Conservation (phyloP, 2,113 vertebrate species). For the Petaurus breviceps region DNA sequence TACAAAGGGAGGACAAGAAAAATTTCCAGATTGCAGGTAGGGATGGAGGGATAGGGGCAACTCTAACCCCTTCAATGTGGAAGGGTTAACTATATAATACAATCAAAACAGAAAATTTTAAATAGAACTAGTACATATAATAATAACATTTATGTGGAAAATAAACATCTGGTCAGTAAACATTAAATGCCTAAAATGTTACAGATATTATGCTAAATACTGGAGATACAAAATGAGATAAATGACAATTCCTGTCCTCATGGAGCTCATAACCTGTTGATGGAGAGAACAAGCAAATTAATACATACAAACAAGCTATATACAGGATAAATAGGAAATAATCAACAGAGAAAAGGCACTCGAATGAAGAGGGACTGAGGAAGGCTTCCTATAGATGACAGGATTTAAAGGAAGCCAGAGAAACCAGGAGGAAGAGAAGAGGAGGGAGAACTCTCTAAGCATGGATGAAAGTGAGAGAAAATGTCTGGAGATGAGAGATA, state of each 20-base stretch:
- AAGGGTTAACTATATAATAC: not conserved
- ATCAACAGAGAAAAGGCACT: not conserved
- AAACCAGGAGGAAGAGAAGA: not conserved
- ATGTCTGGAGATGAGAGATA: not conserved
- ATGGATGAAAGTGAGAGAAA: not conserved
- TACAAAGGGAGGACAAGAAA: no score
- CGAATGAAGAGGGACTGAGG: not conserved
- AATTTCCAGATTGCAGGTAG: no score
- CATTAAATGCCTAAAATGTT: not conserved
- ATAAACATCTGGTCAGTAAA: not conserved
- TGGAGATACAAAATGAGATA: not conserved
- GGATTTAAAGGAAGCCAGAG: not conserved
- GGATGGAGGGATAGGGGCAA: no score
- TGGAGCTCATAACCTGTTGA: not conserved
- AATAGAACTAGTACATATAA: not conserved
- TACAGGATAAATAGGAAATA: not conserved
- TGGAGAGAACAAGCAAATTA: not conserved
- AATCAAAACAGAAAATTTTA: not conserved
- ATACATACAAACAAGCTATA: not conserved
- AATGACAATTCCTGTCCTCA: not conserved
- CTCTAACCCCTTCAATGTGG: no score
- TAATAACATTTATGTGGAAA: not conserved
- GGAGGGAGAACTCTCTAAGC: not conserved
- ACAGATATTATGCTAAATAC: not conserved
- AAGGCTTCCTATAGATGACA: not conserved